phyloP scores from a whole-genome alignment of 2,797 vertebrate genomes.

The Phrynocephalus guinanensis region DNA sequence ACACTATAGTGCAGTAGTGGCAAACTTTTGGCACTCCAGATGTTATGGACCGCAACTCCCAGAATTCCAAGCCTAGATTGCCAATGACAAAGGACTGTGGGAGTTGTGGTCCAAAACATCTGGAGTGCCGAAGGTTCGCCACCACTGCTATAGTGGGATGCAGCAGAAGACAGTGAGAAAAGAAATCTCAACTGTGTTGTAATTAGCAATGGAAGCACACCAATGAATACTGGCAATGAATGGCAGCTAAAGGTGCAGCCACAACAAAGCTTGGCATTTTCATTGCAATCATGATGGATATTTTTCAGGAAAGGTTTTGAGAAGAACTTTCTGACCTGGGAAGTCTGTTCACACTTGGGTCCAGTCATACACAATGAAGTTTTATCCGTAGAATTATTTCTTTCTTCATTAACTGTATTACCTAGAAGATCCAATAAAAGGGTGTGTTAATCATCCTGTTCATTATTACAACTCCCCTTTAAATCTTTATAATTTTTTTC shows the following conservation, averaged over 20 bases:
- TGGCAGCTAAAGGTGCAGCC: background rate
- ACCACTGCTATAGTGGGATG: too few species aligned
- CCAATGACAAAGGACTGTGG: too few species aligned
- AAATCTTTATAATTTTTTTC: background rate
- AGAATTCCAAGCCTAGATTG: too few species aligned
- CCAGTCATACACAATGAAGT: constrained; percentile 53
- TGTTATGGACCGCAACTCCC: too few species aligned
- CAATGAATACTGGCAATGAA: too few species aligned
- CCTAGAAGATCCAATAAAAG: constrained; percentile 65
- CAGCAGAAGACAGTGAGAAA: too few species aligned
- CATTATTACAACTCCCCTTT: background rate
- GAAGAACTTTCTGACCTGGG: constrained; percentile 72
- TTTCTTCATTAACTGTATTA: constrained; percentile 71
- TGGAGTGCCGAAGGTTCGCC: too few species aligned
- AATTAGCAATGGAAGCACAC: background rate
- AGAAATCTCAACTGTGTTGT: too few species aligned
- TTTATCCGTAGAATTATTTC: constrained; percentile 56
- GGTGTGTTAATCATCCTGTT: constrained; percentile 5
- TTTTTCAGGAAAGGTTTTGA: background rate
- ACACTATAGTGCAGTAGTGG: too few species aligned
- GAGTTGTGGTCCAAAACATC: too few species aligned
- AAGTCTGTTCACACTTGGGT: constrained; percentile 50
- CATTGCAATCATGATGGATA: background rate
- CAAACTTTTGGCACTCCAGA: too few species aligned
- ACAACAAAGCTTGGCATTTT: background rate